Percentiles rank a stretch among this genome's conserved stretches.
phyloP scores from a whole-genome alignment of 2,888 invertebrate genomes.

The Drosophila austrosaltans region DNA sequence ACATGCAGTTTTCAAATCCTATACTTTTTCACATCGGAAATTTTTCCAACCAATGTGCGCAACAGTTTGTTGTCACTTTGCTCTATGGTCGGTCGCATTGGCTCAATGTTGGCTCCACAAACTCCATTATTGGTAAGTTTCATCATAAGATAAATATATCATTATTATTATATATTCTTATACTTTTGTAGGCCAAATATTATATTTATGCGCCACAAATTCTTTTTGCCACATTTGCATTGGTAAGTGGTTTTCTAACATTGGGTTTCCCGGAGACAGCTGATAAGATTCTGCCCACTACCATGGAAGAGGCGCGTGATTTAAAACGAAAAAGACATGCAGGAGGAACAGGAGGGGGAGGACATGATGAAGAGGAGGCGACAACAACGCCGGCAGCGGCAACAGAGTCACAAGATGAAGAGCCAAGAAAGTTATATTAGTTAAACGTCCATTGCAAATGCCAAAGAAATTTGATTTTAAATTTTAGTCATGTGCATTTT shows the following conservation, averaged over 20 bases:
- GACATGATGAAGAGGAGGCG: neutral
- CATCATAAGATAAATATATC: too few relatives aligned
- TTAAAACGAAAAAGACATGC: constrained; percentile 28
- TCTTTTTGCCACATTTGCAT: constrained; percentile 86
- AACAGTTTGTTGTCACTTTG: constrained; percentile 88
- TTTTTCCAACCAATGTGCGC: constrained; percentile 88
- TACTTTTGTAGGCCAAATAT: constrained; percentile 65
- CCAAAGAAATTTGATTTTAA: neutral
- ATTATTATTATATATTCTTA: neutral
- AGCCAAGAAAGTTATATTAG: neutral
- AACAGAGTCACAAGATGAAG: neutral
- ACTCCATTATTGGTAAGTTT: constrained; percentile 85
- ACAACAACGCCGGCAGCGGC: neutral
- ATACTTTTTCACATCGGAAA: constrained; percentile 88
- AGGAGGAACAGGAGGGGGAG: constrained; percentile 6
- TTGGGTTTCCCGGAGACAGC: constrained; percentile 87
- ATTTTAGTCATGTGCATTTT: neutral
- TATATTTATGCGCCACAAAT: constrained; percentile 85
- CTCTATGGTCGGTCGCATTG: constrained; percentile 88
- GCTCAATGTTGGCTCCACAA: constrained; percentile 89
- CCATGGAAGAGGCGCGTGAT: constrained; percentile 85
- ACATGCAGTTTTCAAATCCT: constrained; percentile 88
- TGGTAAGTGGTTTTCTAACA: constrained; percentile 85
- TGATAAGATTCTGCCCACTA: constrained; percentile 86
- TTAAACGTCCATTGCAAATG: too few relatives aligned